Evolutionary conservation across 2,888 invertebrate genomes (phyloP).

Genomic region (Tetranychus truncatus): DNA sequence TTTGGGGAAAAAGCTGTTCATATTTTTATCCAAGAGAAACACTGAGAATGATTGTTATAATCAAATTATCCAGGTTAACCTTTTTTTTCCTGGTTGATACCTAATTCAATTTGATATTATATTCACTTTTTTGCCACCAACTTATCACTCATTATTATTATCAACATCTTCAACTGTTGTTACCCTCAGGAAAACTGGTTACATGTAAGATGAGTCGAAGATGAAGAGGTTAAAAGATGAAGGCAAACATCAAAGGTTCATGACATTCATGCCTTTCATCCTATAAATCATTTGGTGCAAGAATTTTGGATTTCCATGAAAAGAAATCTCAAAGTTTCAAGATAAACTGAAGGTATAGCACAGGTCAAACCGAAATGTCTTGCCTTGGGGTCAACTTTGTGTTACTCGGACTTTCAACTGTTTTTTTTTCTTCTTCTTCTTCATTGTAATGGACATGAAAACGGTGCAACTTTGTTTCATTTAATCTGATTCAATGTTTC

Average conservation of each 20-base stretch:
- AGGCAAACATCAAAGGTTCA: neutral
- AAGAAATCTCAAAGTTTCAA: too few species aligned
- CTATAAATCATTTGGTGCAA: neutral
- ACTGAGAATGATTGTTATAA: slow-evolving; percentile 1
- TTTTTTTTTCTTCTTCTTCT: too few species aligned
- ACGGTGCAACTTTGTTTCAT: too few species aligned
- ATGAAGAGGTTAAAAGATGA: neutral
- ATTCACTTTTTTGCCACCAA: neutral
- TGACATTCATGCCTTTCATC: neutral
- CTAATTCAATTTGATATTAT: neutral
- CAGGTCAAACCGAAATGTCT: too few species aligned
- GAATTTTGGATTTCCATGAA: too few species aligned
- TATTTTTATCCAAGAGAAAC: neutral
- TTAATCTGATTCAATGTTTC: too few species aligned
- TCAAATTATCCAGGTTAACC: neutral
- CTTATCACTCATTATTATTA: neutral
- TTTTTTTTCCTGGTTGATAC: neutral
- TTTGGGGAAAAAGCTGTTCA: neutral
- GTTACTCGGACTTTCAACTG: too few species aligned
- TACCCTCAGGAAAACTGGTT: slow-evolving; percentile 1
- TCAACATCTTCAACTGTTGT: neutral
- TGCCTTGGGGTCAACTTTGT: too few species aligned
- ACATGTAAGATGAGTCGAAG: neutral
- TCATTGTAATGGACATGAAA: too few species aligned
- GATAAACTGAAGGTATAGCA: too few species aligned